Percentiles rank a stretch among this genome's conserved stretches.
These are phyloP conservation scores for Peromyscus melanophrys DNA, from an alignment of 2,797 vertebrate genomes.

Conservation along the genomic window DNA sequence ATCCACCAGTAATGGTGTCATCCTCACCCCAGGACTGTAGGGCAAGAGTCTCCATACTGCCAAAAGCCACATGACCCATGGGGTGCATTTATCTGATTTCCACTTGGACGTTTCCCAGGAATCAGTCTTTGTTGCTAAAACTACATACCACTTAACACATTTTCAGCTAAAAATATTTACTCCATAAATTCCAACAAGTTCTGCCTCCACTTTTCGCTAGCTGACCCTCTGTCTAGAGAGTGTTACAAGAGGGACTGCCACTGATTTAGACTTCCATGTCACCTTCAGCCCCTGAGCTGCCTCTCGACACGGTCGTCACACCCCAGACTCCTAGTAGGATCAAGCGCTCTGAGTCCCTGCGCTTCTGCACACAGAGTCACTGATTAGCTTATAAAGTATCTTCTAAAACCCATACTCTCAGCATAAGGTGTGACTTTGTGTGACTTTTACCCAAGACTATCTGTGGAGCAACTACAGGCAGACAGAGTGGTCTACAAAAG, in stretches of 20 bases:
- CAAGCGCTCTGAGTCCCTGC: neutral
- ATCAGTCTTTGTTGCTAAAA: neutral
- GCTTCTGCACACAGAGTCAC: neutral
- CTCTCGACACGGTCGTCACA: neutral
- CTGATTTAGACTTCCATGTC: neutral
- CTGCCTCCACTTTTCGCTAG: neutral
- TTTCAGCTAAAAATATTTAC: neutral
- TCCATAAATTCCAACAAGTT: constrained; percentile 1
- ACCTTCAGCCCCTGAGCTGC: neutral
- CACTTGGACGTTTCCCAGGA: neutral
- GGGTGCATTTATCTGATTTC: neutral
- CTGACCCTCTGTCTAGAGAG: neutral
- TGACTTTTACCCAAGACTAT: neutral
- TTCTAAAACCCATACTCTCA: neutral
- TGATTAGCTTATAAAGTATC: neutral
- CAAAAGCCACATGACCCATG: neutral
- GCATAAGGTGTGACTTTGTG: neutral
- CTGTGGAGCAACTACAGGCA: neutral
- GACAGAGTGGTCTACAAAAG: neutral
- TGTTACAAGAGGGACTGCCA: neutral
- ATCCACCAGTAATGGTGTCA: neutral
- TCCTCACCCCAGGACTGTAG: neutral
- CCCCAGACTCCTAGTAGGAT: neutral
- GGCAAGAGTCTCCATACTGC: neutral
- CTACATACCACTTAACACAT: neutral